phyloP scores from a whole-genome alignment of 2,113 vertebrate genomes.

The Anoplopoma fimbria region DNA sequence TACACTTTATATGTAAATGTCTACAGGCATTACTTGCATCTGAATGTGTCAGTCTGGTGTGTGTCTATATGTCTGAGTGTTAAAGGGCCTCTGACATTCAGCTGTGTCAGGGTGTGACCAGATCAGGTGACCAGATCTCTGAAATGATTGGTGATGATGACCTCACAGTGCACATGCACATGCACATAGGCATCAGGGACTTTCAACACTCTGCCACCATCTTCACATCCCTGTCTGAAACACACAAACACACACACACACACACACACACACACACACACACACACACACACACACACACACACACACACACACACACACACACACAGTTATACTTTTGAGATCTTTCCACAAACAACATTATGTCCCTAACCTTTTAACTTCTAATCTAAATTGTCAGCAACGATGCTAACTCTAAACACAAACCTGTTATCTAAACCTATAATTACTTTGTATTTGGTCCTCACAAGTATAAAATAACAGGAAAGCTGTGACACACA shows the following conservation, averaged over 20 bases:
- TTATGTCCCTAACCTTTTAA: not conserved
- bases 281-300: not conserved
- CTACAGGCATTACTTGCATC: not conserved
- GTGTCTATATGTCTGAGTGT: conserved; percentile 15
- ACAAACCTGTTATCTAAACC: not conserved
- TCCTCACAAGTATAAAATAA: conserved; percentile 3
- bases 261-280: not conserved
- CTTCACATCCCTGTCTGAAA: conserved; percentile 24
- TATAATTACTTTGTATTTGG: not conserved
- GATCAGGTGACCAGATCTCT: conserved; percentile 49
- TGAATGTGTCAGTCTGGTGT: not conserved
- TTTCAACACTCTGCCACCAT: conserved; percentile 50
- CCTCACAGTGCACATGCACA: conserved; percentile 41
- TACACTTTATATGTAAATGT: conserved; percentile 16
- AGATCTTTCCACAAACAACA: not conserved
- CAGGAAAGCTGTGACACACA: conserved; percentile 8
- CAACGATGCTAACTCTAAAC: not conserved
- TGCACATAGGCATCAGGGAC: conserved; percentile 44
- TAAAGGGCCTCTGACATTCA: conserved; percentile 31
- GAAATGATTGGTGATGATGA: conserved; percentile 46
- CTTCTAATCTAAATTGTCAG: not conserved
- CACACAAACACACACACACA: conserved; percentile 1
- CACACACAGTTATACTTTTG: not conserved
- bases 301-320: conserved; percentile 2
- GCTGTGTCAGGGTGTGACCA: conserved; percentile 44